Evolutionary conservation across 2,888 invertebrate species (phyloP).

Genomic region (Pristionchus fissidentatus): DNA sequence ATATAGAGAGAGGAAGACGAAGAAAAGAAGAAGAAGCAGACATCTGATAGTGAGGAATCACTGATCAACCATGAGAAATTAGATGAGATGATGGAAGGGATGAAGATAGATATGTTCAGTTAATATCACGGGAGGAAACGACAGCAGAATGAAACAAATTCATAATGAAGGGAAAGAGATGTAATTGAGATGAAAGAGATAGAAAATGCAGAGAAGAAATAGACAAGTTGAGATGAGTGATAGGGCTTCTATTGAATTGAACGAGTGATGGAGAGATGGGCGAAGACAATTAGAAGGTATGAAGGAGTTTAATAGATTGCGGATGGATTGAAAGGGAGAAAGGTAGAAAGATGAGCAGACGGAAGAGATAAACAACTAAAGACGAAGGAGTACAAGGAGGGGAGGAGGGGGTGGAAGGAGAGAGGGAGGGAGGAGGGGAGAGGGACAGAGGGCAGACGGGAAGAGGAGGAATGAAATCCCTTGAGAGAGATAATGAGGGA

Average conservation of each 20-base stretch:
- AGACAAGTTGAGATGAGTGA: too few species aligned
- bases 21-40: not conserved
- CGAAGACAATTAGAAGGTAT: not conserved
- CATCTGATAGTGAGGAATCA: not conserved
- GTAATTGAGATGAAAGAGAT: too few species aligned
- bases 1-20: slow-evolving; percentile 44
- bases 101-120: not conserved
- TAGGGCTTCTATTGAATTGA: too few species aligned
- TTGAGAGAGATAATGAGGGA: slow-evolving; percentile 32
- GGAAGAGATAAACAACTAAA: not conserved
- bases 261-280: not conserved
- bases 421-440: not conserved
- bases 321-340: not conserved
- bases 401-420: not conserved
- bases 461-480: slow-evolving; percentile 4
- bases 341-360: not conserved
- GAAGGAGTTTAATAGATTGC: not conserved
- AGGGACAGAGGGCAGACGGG: not conserved
- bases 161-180: too few species aligned
- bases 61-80: not conserved
- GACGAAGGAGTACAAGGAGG: not conserved
- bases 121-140: not conserved
- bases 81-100: not conserved
- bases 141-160: not conserved
- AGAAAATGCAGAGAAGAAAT: too few species aligned